These are phyloP conservation scores for Dicyrtoma fusca DNA, from an alignment of 2,888 invertebrate genomes.

Conservation along the genomic window DNA sequence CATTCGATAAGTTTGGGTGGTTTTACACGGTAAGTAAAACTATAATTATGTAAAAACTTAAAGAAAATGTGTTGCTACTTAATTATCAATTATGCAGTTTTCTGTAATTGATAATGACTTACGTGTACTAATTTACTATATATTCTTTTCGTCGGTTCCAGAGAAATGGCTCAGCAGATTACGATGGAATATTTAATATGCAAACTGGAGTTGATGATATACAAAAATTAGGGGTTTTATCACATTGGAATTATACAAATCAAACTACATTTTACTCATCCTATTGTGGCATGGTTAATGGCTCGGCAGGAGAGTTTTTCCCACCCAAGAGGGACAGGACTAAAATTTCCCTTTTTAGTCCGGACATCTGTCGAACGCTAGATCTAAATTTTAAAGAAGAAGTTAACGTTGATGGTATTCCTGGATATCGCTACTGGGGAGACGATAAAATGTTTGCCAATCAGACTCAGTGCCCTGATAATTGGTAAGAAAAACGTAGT, in stretches of 20 bases:
- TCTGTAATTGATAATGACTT: no score
- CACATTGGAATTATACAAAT: slow-evolving; percentile 72
- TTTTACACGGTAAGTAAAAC: slow-evolving; percentile 72
- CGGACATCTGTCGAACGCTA: slow-evolving; percentile 72
- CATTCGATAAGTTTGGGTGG: slow-evolving; percentile 81
- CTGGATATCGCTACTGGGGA: slow-evolving; percentile 68
- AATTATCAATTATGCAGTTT: no score
- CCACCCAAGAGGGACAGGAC: slow-evolving; percentile 68
- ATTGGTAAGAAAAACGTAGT: slow-evolving; percentile 58
- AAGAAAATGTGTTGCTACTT: no score
- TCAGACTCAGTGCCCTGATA: slow-evolving; percentile 65
- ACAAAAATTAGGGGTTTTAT: slow-evolving; percentile 69
- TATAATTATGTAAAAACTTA: no score
- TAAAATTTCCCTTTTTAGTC: slow-evolving; percentile 69
- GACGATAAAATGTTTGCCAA: slow-evolving; percentile 74
- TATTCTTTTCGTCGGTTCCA: slow-evolving; percentile 60
- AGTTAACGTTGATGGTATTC: slow-evolving; percentile 63
- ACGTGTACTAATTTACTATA: background rate
- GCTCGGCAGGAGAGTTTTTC: slow-evolving; percentile 81
- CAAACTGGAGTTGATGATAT: slow-evolving; percentile 70
- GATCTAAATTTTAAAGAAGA: slow-evolving; percentile 68
- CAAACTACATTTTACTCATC: slow-evolving; percentile 66
- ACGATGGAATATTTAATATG: slow-evolving; percentile 77
- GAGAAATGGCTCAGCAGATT: slow-evolving; percentile 75
- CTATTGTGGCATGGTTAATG: slow-evolving; percentile 69